These are phyloP conservation scores for Scomberomorus guttatus DNA, from an alignment of 2,797 vertebrate species.

Conservation along the genomic window DNA sequence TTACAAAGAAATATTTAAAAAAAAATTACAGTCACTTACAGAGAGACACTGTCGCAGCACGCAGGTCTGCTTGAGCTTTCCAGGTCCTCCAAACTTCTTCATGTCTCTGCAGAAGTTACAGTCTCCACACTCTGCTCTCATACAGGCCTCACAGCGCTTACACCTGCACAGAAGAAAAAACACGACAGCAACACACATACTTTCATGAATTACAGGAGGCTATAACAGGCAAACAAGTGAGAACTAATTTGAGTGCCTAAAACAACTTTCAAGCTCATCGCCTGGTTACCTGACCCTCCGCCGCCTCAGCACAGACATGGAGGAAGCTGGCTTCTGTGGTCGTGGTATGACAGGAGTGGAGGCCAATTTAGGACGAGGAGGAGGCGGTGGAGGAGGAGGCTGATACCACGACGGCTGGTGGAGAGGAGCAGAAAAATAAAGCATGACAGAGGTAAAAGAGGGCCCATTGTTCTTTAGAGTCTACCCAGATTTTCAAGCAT, in stretches of 20 bases:
- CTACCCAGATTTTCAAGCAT: too few relatives aligned
- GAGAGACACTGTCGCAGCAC: slow-evolving; percentile 95
- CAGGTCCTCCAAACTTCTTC: slow-evolving; percentile 98
- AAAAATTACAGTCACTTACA: slow-evolving; percentile 81
- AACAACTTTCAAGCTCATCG: background rate
- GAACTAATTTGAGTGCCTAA: background rate
- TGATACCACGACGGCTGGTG: slow-evolving; percentile 85
- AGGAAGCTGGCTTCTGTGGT: slow-evolving; percentile 81
- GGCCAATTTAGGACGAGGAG: slow-evolving; percentile 81
- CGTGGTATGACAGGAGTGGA: slow-evolving; percentile 64
- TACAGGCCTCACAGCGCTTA: slow-evolving; percentile 96
- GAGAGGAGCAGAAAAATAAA: background rate
- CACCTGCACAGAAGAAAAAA: slow-evolving; percentile 79
- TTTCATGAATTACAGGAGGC: background rate
- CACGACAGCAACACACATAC: background rate
- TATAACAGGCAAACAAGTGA: background rate
- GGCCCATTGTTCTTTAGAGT: background rate
- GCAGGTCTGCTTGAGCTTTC: slow-evolving; percentile 97
- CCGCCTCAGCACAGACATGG: slow-evolving; percentile 86
- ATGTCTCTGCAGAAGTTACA: slow-evolving; percentile 99
- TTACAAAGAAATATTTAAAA: background rate
- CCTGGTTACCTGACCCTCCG: slow-evolving; percentile 84
- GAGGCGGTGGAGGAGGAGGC: slow-evolving; percentile 75
- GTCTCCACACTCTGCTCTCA: slow-evolving; percentile 95
- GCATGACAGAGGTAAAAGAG: too few relatives aligned